Evolutionary conservation across 2,113 vertebrate species (phyloP).

Genomic region (Cryptotis parvus): DNA sequence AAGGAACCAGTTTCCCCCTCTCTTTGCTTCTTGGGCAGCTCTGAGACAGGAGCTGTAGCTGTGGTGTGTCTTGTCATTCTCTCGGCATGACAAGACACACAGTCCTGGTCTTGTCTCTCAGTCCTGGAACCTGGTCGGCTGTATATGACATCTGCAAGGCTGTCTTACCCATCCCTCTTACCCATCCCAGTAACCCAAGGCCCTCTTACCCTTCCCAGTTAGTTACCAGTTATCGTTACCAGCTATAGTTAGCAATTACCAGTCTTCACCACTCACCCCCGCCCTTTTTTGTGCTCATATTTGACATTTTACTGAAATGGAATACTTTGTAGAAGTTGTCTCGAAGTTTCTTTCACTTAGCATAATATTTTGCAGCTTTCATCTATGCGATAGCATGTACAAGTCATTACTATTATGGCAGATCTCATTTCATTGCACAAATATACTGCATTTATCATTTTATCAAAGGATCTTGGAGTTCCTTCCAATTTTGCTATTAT

Average conservation of each 20-base stretch:
- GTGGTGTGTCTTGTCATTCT: no score
- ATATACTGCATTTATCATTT: not conserved
- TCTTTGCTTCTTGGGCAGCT: no score
- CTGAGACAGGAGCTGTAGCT: no score
- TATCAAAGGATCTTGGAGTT: not conserved
- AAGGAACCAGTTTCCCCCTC: no score
- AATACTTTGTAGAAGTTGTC: not conserved
- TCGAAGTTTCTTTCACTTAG: conserved; percentile 39
- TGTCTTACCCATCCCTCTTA: no score
- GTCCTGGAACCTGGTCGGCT: no score
- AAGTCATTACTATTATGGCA: not conserved
- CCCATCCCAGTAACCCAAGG: no score
- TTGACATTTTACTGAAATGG: conserved; percentile 21
- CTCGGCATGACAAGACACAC: no score
- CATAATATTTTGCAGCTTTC: not conserved
- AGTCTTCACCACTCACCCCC: not conserved
- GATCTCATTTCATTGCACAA: not conserved
- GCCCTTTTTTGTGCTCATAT: not conserved
- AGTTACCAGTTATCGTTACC: no score
- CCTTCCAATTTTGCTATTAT: not conserved
- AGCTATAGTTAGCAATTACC: not conserved
- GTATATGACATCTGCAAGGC: no score
- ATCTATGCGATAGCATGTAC: not conserved
- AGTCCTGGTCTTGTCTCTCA: no score
- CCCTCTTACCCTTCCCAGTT: not conserved